Evolutionary conservation across 2,888 invertebrate species (phyloP).

Genomic region (Mactromeris polynyma): DNA sequence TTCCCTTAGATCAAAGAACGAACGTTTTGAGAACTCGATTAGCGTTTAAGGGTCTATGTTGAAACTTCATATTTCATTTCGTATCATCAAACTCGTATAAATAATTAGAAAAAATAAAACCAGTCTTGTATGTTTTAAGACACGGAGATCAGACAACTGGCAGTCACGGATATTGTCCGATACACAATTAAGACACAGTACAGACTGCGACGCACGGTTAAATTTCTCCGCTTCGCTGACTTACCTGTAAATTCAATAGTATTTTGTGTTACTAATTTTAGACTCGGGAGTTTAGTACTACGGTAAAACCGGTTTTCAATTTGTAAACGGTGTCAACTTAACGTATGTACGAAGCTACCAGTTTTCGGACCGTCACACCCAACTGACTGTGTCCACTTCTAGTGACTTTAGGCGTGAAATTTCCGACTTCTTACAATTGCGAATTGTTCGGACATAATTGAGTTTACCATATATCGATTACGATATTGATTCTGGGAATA

Average conservation of each 20-base stretch:
- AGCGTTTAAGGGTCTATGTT: too few relatives aligned
- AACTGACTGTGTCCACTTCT: not conserved
- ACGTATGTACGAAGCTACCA: not conserved
- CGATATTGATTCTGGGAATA: not conserved
- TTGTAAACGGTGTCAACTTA: constrained; percentile 43
- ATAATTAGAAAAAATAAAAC: too few relatives aligned
- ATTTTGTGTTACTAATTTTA: not conserved
- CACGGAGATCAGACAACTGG: too few relatives aligned
- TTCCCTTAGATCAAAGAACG: not conserved
- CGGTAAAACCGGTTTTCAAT: constrained; percentile 69
- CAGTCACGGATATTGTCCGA: too few relatives aligned
- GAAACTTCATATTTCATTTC: too few relatives aligned
- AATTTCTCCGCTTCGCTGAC: not conserved
- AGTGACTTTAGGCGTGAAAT: not conserved
- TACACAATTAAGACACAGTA: too few relatives aligned
- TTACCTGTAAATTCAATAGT: constrained; percentile 1
- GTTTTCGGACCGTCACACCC: constrained; percentile 45
- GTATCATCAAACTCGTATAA: too few relatives aligned
- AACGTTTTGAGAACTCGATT: too few relatives aligned
- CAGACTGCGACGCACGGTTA: too few relatives aligned
- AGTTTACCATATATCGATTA: not conserved
- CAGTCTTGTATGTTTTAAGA: too few relatives aligned
- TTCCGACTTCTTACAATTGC: not conserved
- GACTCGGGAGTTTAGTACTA: not conserved
- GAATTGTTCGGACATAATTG: not conserved